Evolutionary conservation across 1,140 invertebrate species (phyloP).

Genomic region (Sitodiplosis mosellana): DNA sequence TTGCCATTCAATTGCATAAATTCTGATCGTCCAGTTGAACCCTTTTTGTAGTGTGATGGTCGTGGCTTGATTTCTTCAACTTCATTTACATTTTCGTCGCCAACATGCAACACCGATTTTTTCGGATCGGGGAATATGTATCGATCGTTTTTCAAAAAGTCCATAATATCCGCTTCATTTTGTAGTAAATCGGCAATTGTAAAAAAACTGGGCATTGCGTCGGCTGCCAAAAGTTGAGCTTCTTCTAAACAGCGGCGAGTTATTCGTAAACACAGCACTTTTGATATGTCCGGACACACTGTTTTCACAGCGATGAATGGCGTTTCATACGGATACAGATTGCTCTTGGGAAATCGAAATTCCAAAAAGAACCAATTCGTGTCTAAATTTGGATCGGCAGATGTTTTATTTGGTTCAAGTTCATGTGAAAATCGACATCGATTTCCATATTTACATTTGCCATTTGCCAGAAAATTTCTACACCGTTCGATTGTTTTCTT

Average conservation of each 20-base stretch:
- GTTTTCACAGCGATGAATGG: constrained; percentile 48
- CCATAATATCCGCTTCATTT: constrained; percentile 42
- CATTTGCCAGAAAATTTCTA: constrained; percentile 38
- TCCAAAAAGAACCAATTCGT: constrained; percentile 37
- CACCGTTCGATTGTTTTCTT: constrained; percentile 35
- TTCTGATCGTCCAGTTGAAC: constrained; percentile 20
- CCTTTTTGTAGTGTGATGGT: constrained; percentile 40
- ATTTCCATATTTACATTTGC: constrained; percentile 44
- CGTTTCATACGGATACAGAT: constrained; percentile 49
- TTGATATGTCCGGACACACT: constrained; percentile 33
- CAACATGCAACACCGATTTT: constrained; percentile 16
- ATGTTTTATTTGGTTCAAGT: constrained; percentile 20
- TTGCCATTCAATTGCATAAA: constrained; percentile 29
- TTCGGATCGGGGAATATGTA: constrained; percentile 32
- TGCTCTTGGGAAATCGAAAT: constrained; percentile 48
- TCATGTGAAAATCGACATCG: constrained; percentile 57
- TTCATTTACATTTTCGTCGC: not conserved
- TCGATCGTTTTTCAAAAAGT: constrained; percentile 33
- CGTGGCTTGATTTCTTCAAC: constrained; percentile 7
- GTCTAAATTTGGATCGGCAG: constrained; percentile 11
- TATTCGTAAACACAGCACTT: constrained; percentile 38
- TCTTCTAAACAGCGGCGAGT: constrained; percentile 32
- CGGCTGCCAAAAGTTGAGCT: constrained; percentile 36
- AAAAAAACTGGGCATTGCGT: constrained; percentile 47
- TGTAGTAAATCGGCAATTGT: constrained; percentile 46